Evolutionary conservation across 2,113 vertebrate genomes (phyloP), one percentile per base, ranked within the genome.

Genomic region (Rhinolophus ferrumequinum): DNA sequence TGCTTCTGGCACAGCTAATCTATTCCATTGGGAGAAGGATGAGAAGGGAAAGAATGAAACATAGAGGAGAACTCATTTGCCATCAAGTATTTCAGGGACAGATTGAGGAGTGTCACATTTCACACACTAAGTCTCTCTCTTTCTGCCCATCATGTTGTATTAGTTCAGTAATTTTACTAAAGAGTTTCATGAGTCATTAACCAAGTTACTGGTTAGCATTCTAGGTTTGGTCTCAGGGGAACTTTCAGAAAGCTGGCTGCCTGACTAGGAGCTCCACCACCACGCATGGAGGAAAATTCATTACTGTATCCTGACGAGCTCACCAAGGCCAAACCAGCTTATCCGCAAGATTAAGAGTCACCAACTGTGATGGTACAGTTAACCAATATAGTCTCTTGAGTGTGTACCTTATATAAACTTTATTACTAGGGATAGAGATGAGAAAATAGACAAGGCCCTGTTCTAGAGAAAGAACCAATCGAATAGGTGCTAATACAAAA

Each of bases 161-260:
- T 82, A 60, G 56, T 41, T 90, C 66, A 85, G 9, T 18, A 69
- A 93, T 93, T 84, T 82, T 84, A 82, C 82, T 88, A 62, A 88
- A 76, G 14, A 70, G 5, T 73, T 91, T 95, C 30, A 82, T 41
- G 62, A 60, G 9, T 56, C 54, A 79, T 82, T 77, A 69, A 72
- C 44, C 26, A 86, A 93, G 58, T 93, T 86, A 79, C 76, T 30
- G 86, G 47, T n/a, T 35, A 26, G 33, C 35, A 26, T 88, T 94
- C 13, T 73, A 76, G n/a, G 44, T 50, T 91, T 95, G 16, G 54
- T 77, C 81, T 88, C 14, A 11, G 14, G 9, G 24, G 47, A 28
- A 11, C 8, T 91, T 81, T 91, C 47, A 85, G 60, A 93, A 89
- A 86, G 35, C 33, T 75, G 38, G 89, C 15, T 19, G 5, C 26